These are phyloP conservation scores for Tetragonula clypearis DNA, from an alignment of 1,140 invertebrate species.

Conservation along the genomic window DNA sequence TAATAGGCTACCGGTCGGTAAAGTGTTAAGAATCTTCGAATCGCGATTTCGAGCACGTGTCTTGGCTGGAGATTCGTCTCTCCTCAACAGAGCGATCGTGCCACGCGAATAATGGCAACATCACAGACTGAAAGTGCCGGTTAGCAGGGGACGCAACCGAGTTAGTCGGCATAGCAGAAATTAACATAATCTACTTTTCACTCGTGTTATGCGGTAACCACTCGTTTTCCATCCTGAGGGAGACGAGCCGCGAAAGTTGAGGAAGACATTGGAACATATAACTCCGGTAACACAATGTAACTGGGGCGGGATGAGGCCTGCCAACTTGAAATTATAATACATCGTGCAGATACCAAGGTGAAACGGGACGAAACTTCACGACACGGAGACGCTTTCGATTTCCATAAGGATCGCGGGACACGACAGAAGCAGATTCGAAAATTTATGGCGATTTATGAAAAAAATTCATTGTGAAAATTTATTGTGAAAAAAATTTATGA, in stretches of 20 bases:
- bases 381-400: conserved; percentile 31
- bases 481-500: too few species aligned
- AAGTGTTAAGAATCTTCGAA: not conserved
- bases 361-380: not conserved
- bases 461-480: too few species aligned
- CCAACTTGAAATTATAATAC: conserved; percentile 42
- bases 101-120: conserved; percentile 4
- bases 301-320: not conserved
- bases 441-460: too few species aligned
- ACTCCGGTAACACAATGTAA: conserved; percentile 7
- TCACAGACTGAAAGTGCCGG: conserved; percentile 7
- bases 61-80: not conserved
- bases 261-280: conserved; percentile 33
- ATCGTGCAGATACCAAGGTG: conserved; percentile 1
- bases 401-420: conserved; percentile 15
- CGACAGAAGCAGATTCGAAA: too few species aligned
- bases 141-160: conserved; percentile 26
- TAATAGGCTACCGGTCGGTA: too few species aligned
- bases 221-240: conserved; percentile 8
- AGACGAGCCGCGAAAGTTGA: conserved; percentile 5
- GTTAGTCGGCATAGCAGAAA: conserved; percentile 4
- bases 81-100: not conserved
- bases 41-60: too few species aligned
- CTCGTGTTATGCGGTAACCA: conserved; percentile 26
- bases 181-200: conserved; percentile 51